Percentiles rank a stretch among this genome's conserved stretches.
phyloP scores from a whole-genome alignment of 1,140 invertebrate genomes.

The Drosophila yakuba region DNA sequence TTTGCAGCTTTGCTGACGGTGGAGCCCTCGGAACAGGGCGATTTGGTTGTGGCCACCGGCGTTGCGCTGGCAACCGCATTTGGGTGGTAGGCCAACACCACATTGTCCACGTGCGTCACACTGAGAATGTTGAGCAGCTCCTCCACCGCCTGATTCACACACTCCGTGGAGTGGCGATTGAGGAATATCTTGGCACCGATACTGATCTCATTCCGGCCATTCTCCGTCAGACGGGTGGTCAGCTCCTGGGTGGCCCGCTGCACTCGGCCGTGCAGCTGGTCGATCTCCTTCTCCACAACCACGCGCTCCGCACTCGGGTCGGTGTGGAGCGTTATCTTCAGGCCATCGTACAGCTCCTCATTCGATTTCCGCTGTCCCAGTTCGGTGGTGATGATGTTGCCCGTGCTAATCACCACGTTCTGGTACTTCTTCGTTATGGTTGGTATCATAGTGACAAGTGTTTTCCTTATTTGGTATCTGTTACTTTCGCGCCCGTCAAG shows the following conservation, averaged over 20 bases:
- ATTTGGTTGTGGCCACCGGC: conserved; percentile 54
- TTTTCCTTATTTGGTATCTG: conserved; percentile 30
- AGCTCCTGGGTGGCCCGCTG: conserved; percentile 86
- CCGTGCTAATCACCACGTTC: conserved; percentile 89
- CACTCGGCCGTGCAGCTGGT: conserved; percentile 64
- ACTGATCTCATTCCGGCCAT: conserved; percentile 87
- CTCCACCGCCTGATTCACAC: conserved; percentile 65
- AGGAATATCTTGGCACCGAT: conserved; percentile 89
- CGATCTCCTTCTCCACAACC: conserved; percentile 63
- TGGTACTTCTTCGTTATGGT: conserved; percentile 74
- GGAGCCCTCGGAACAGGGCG: conserved; percentile 35
- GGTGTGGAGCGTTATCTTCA: conserved; percentile 70
- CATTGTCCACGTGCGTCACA: conserved; percentile 79
- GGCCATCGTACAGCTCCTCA: conserved; percentile 87
- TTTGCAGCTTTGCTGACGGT: conserved; percentile 19
- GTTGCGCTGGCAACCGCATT: conserved; percentile 66
- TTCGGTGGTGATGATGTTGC: conserved; percentile 93
- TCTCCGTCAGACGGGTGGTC: conserved; percentile 86
- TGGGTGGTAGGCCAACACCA: conserved; percentile 83
- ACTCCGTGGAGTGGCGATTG: conserved; percentile 83
- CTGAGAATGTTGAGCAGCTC: conserved; percentile 71
- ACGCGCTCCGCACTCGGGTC: conserved; percentile 62
- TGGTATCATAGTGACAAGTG: conserved; percentile 66
- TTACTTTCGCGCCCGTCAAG: conserved; percentile 10
- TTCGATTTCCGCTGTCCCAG: conserved; percentile 90